These are phyloP conservation scores for Lordiphosa andalusiaca DNA, from an alignment of 2,888 invertebrate genomes.

Conservation along the genomic window DNA sequence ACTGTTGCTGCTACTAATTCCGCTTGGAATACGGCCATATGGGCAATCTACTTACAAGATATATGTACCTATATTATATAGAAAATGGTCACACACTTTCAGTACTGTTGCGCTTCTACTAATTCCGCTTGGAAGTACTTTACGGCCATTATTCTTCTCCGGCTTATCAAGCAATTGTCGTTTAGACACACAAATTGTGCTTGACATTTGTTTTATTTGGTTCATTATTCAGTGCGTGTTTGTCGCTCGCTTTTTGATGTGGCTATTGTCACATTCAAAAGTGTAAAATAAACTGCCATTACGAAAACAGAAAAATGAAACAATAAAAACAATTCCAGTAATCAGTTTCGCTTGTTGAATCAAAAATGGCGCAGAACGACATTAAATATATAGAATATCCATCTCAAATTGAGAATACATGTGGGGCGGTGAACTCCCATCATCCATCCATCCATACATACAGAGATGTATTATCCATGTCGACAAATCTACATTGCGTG, in stretches of 20 bases:
- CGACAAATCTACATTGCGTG: constrained; percentile 57
- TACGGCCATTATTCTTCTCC: constrained; percentile 2
- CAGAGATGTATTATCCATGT: constrained; percentile 25
- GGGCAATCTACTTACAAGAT: too few relatives aligned
- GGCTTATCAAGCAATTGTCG: constrained; percentile 17
- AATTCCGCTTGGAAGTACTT: not conserved
- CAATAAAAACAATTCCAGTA: constrained; percentile 11
- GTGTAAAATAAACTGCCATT: constrained; percentile 43
- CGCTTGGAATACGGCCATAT: not conserved
- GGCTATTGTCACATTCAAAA: constrained; percentile 33
- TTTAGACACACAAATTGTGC: constrained; percentile 4
- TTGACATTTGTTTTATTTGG: constrained; percentile 17
- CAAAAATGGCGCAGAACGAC: constrained; percentile 36
- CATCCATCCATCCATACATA: not conserved
- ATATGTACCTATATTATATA: not conserved
- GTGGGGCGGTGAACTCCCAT: constrained; percentile 8
- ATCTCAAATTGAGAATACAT: constrained; percentile 15
- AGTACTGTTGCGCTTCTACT: too few relatives aligned
- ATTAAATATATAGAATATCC: constrained; percentile 39
- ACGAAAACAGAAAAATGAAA: constrained; percentile 32
- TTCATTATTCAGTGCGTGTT: constrained; percentile 65
- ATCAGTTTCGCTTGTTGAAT: constrained; percentile 49
- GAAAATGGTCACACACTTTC: too few relatives aligned
- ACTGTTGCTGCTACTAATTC: too few relatives aligned
- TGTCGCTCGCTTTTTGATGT: constrained; percentile 37